Evolutionary conservation across 2,888 invertebrate species (phyloP), one percentile per base, ranked within the genome.

Genomic region (Drosophila paramelanica): DNA sequence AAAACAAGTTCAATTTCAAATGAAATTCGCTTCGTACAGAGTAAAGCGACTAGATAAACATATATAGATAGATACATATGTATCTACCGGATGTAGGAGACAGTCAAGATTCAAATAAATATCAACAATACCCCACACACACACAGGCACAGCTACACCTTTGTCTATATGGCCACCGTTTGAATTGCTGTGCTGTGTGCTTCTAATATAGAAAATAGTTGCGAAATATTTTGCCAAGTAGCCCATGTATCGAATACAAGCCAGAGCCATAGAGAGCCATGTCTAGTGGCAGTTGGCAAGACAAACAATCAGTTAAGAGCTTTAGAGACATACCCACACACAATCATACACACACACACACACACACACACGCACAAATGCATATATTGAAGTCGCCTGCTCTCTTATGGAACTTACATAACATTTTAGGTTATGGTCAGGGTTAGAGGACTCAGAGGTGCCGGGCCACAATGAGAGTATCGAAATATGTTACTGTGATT

Each of bases 261-360:
- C 67, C 20, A 47, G 57, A 31, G 31, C 10, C 31, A 31, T 31
- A 31, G 31, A 75, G 71, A 74, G 74, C 68, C 69, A 66, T 76
- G 76, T 76, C 78, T 77, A 77, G 78, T 79, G 80, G 77, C 81
- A 89, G 85, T 86, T 89, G 86, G 88, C 79, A 88, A 89, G 87
- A 88, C 88, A 89, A 89, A 89, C 88, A 88, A 88, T 89, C 88
- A 88, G 88, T 88, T 88, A 88, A 89, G 88, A 86, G 87, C 80
- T 81, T 88, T 84, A 71, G 67, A 79, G 73, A 74, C 64, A 73
- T 45, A 65, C 41, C 58, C 25, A 58, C 41, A 52, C 14, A 53
- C n/a, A 38, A 52, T 33, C 20, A 46, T 36, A 51, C 47, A 46
- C 43, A 43, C 20, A 31, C 25, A 45, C n/a, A 53, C n/a, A 51